phyloP scores from a whole-genome alignment of 92 coral and sea anemone genomes.

The Palythoa grandiflora region DNA sequence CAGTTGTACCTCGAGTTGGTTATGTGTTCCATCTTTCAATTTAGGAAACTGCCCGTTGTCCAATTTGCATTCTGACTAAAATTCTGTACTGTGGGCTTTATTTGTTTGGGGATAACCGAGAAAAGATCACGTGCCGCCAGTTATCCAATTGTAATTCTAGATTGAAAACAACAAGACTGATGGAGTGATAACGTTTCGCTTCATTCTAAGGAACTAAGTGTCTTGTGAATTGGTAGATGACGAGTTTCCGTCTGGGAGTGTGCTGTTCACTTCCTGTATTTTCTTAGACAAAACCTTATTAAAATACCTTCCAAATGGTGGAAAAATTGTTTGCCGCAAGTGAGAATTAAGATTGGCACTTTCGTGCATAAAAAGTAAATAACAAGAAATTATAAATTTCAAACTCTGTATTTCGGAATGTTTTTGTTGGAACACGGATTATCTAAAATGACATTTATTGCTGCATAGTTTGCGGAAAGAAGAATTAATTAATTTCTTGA shows the following conservation, averaged over 20 bases:
- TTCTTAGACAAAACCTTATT: slow-evolving; percentile 24
- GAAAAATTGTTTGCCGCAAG: slow-evolving; percentile 6
- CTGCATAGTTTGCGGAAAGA: slow-evolving; percentile 20
- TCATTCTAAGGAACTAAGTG: slow-evolving; percentile 16
- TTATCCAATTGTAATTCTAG: slow-evolving; percentile 9
- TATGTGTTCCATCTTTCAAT: slow-evolving; percentile 35
- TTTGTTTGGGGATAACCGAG: slow-evolving; percentile 16
- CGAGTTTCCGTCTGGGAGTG: slow-evolving; percentile 58
- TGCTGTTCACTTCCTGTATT: slow-evolving; percentile 36
- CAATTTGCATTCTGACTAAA: slow-evolving; percentile 25
- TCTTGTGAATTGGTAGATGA: slow-evolving; percentile 33
- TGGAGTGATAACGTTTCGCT: slow-evolving; percentile 43
- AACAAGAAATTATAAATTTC: not conserved
- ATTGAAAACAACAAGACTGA: slow-evolving; percentile 24
- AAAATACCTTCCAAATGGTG: slow-evolving; percentile 29
- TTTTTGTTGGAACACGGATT: slow-evolving; percentile 9
- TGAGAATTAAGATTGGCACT: slow-evolving; percentile 3
- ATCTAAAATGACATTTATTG: not conserved
- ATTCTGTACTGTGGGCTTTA: slow-evolving; percentile 33
- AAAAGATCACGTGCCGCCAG: slow-evolving; percentile 27
- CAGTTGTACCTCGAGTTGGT: slow-evolving; percentile 28
- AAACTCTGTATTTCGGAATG: slow-evolving; percentile 12
- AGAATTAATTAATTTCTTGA: slow-evolving; percentile 40
- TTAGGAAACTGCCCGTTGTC: not conserved
- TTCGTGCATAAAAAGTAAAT: not conserved